Conservation (phyloP, 1,140 invertebrate species). For the Trinorchestia longiramus region DNA sequence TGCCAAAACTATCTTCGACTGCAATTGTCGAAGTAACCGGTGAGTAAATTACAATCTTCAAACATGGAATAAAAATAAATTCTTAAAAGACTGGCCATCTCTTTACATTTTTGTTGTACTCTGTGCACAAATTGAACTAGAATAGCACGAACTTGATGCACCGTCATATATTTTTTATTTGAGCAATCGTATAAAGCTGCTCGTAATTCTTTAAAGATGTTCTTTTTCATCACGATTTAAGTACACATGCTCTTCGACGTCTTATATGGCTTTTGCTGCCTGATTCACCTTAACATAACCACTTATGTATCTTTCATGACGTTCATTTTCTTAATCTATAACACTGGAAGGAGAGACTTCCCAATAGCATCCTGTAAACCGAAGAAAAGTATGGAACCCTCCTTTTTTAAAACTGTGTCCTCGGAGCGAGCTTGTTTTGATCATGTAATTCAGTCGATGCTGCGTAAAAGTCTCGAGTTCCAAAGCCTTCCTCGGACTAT, state of each 20-base stretch:
- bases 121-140: not conserved
- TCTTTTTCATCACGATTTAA: not conserved
- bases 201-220: no score
- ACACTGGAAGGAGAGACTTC: not conserved
- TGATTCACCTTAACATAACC: no score
- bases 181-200: not conserved
- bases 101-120: not conserved
- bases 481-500: constrained; percentile 24
- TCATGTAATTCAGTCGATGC: not conserved
- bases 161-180: not conserved
- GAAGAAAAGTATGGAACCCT: not conserved
- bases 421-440: not conserved
- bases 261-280: no score
- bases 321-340: not conserved
- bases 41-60: constrained; percentile 27
- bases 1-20: constrained; percentile 70
- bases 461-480: constrained; percentile 1
- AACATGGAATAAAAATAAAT: not conserved
- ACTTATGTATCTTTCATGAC: no score
- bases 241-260: not conserved
- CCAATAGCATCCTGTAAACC: not conserved
- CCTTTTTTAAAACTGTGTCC: not conserved
- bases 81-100: not conserved
- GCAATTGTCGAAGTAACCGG: constrained; percentile 84
- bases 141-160: not conserved